These are phyloP conservation scores for Eupithecia pulchellata DNA, from an alignment of 2,888 invertebrate species.

Conservation along the genomic window DNA sequence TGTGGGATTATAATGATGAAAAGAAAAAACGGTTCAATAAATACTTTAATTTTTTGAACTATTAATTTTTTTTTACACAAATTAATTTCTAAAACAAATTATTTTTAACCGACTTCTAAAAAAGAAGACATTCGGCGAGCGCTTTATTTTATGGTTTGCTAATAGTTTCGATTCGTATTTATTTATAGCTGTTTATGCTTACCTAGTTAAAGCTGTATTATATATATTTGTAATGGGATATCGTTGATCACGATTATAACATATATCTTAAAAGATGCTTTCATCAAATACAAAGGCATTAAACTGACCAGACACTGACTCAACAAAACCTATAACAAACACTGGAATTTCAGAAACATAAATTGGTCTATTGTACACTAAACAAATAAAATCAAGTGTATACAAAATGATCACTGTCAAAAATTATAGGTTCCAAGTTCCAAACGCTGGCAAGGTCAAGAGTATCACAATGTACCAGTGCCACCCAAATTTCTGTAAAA, in stretches of 20 bases:
- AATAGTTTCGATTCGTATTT: no score
- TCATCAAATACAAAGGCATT: conserved; percentile 3
- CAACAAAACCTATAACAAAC: conserved; percentile 4
- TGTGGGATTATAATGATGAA: no score
- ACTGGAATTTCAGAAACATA: conserved; percentile 16
- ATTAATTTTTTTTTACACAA: no score
- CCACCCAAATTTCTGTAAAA: background rate
- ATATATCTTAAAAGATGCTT: background rate
- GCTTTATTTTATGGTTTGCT: no score
- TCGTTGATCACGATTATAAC: background rate
- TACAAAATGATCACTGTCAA: conserved; percentile 26
- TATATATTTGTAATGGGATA: background rate
- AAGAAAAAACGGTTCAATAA: no score
- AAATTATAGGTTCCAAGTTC: conserved; percentile 2
- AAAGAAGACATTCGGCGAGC: no score
- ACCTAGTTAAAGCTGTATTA: background rate
- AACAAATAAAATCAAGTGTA: conserved; percentile 23
- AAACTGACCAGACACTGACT: conserved; percentile 7
- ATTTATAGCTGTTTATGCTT: background rate
- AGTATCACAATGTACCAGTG: background rate
- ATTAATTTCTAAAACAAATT: no score
- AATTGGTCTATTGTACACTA: conserved; percentile 28
- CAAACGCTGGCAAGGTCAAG: conserved; percentile 21
- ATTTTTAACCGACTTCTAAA: no score
- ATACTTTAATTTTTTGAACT: no score